Percentiles rank a stretch among this genome's conserved stretches.
phyloP scores from a whole-genome alignment of 2,113 vertebrate species.

The human (Homo sapiens) region DNA sequence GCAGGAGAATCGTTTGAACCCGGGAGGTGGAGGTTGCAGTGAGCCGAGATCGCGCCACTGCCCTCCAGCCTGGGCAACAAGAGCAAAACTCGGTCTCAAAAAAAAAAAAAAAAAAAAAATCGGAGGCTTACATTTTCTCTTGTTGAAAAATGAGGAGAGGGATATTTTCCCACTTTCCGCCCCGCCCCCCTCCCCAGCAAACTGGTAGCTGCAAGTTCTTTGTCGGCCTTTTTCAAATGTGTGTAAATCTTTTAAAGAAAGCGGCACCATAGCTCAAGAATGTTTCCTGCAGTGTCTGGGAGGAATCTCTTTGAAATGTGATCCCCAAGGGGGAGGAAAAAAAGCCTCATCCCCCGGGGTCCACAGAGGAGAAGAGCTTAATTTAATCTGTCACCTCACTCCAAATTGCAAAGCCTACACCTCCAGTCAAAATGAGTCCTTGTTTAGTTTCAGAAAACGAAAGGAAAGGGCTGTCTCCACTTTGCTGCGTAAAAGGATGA shows the following conservation, averaged over 20 bases:
- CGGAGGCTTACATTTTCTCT: too few relatives aligned
- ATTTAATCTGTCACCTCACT: neutral
- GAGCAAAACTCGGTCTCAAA: too few relatives aligned
- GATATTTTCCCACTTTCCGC: too few relatives aligned
- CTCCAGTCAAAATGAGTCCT: too few relatives aligned
- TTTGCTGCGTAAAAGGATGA: too few relatives aligned
- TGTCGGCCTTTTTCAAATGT: neutral
- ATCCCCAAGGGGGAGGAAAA: fast-evolving
- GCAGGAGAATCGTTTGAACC: too few relatives aligned
- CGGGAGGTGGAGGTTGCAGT: too few relatives aligned
- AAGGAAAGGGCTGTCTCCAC: neutral
- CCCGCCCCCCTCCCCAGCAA: neutral
- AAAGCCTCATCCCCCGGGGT: neutral
- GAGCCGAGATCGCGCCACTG: fast-evolving
- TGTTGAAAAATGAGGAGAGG: too few relatives aligned
- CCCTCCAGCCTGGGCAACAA: too few relatives aligned
- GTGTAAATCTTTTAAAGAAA: neutral
- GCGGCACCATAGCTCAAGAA: fast-evolving
- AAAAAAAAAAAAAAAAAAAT: too few relatives aligned
- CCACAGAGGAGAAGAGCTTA: neutral
- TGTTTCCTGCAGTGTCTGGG: neutral
- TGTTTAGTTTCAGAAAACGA: neutral
- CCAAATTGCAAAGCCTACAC: neutral
- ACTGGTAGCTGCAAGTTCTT: neutral
- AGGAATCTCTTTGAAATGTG: neutral